Evolutionary conservation across 2,888 invertebrate species (phyloP).

Genomic region (Phyto melanocephala): DNA sequence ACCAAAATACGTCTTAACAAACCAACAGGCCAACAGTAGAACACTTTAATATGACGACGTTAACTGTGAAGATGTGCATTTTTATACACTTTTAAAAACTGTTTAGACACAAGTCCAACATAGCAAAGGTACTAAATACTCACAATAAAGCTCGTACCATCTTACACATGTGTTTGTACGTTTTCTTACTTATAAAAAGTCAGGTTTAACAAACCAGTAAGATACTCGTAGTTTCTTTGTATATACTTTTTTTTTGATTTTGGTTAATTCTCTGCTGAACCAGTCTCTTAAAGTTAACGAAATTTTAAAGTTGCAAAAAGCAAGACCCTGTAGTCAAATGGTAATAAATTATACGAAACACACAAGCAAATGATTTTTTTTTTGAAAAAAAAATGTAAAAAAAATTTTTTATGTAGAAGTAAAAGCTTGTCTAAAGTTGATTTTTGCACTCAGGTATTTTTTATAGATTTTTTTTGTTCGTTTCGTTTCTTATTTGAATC

Average conservation of each 20-base stretch:
- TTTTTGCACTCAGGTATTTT: slow-evolving; percentile 35
- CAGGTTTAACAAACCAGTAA: slow-evolving; percentile 47
- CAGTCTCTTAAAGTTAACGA: slow-evolving; percentile 34
- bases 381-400: neutral
- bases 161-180: neutral
- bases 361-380: neutral
- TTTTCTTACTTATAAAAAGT: slow-evolving; percentile 38
- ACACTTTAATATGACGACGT: slow-evolving; percentile 18
- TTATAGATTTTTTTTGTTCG: neutral
- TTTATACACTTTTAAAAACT: neutral
- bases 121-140: no score
- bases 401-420: neutral
- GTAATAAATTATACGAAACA: slow-evolving; percentile 59
- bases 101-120: neutral
- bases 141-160: no score
- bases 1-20: no score
- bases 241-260: neutral
- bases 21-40: neutral
- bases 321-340: slow-evolving; percentile 64
- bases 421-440: slow-evolving; percentile 37
- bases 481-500: slow-evolving; percentile 17
- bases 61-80: slow-evolving; percentile 36
- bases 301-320: slow-evolving; percentile 46
- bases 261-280: slow-evolving; percentile 9
- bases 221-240: neutral